phyloP scores from a whole-genome alignment of 2,797 vertebrate species.

The Columba guinea region DNA sequence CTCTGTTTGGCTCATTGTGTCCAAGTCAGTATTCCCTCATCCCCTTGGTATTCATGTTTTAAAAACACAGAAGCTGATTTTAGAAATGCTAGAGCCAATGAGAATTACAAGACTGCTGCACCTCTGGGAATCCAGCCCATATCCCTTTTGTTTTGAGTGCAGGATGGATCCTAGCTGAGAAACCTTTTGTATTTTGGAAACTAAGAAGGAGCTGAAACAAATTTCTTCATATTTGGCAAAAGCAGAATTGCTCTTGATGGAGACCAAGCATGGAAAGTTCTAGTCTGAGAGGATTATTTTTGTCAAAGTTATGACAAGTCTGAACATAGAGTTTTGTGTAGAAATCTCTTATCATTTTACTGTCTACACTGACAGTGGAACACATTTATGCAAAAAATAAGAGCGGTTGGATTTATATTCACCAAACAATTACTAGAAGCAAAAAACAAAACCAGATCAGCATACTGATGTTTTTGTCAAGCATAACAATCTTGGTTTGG shows the following conservation, averaged over 20 bases:
- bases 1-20: background rate
- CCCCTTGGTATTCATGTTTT: slow-evolving; percentile 36
- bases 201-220: slow-evolving; percentile 30
- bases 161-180: slow-evolving; percentile 35
- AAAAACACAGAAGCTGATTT: slow-evolving; percentile 63
- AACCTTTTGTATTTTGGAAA: slow-evolving; percentile 50
- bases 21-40: slow-evolving; percentile 37
- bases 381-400: slow-evolving; percentile 25
- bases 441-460: slow-evolving; percentile 58
- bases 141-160: slow-evolving; percentile 53
- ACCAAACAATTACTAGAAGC: slow-evolving; percentile 61
- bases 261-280: slow-evolving; percentile 57
- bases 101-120: background rate
- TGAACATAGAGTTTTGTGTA: background rate
- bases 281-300: slow-evolving; percentile 45
- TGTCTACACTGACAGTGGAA: slow-evolving; percentile 4
- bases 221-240: slow-evolving; percentile 50
- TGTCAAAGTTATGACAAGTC: slow-evolving; percentile 53
- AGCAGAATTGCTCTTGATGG: slow-evolving; percentile 3
- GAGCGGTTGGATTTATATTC: slow-evolving; percentile 48
- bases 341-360: slow-evolving; percentile 45
- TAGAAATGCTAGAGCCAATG: slow-evolving; percentile 3
- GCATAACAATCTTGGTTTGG: slow-evolving; percentile 55
- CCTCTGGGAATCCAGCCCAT: slow-evolving; percentile 58
- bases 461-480: slow-evolving; percentile 54